These are phyloP conservation scores for Macrotus californicus DNA, from an alignment of 2,113 vertebrate genomes.

Conservation along the genomic window DNA sequence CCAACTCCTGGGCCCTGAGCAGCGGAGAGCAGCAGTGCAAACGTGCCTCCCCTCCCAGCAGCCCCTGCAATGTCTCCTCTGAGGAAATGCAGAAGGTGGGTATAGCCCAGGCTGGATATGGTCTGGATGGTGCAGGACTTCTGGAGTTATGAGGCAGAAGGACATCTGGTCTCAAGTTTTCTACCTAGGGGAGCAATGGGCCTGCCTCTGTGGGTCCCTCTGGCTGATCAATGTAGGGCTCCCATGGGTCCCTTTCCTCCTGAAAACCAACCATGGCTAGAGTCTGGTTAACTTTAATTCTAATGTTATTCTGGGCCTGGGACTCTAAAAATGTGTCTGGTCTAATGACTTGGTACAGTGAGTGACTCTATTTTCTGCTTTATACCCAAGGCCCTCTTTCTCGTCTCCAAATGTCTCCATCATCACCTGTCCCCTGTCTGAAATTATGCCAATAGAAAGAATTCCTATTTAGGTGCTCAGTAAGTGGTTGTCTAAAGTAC, in stretches of 20 bases:
- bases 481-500: neutral
- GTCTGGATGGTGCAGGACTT: neutral
- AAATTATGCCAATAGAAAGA: neutral
- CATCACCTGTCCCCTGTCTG: neutral
- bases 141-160: neutral
- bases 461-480: neutral
- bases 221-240: neutral
- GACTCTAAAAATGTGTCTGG: neutral
- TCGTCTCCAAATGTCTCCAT: neutral
- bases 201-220: neutral
- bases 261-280: neutral
- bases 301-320: neutral
- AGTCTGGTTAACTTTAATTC: neutral
- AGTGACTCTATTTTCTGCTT: neutral
- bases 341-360: neutral
- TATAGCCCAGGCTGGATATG: neutral
- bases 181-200: neutral
- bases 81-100: constrained; percentile 78
- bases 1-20: constrained; percentile 96
- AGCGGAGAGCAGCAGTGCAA: constrained; percentile 84
- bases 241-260: neutral
- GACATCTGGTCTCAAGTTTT: neutral
- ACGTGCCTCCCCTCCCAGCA: constrained; percentile 81
- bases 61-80: constrained; percentile 86
- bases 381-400: neutral